Evolutionary conservation across 2,113 vertebrate genomes (phyloP).

Genomic region (Emydocephalus ijimae): DNA sequence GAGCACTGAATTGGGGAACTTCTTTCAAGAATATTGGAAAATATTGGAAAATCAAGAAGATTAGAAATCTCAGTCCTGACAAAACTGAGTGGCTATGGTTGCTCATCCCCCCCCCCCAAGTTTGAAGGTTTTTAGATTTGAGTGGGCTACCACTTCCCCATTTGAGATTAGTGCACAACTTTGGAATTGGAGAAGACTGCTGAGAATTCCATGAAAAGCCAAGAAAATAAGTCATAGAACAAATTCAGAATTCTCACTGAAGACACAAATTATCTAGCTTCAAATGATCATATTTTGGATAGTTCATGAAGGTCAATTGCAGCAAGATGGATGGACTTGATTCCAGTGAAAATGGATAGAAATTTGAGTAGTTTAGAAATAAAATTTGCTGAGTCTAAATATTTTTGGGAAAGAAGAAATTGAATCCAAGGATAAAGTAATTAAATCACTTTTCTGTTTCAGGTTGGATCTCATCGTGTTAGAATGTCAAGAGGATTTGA

Average conservation of each 20-base stretch:
- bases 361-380: neutral
- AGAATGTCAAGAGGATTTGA: conserved; percentile 97
- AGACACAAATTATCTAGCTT: neutral
- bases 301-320: neutral
- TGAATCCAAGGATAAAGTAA: neutral
- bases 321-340: neutral
- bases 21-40: neutral
- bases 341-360: neutral
- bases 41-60: neutral
- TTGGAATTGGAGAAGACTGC: neutral
- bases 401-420: neutral
- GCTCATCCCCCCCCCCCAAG: neutral
- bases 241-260: neutral
- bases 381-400: neutral
- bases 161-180: neutral
- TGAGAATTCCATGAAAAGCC: neutral
- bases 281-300: neutral
- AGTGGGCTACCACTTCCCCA: neutral
- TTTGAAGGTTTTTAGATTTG: neutral
- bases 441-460: conserved; percentile 9
- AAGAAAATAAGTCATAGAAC: neutral
- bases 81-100: neutral
- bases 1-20: neutral
- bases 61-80: neutral
- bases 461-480: conserved; percentile 99